Evolutionary conservation across 1,140 invertebrate species (phyloP), one percentile per base, ranked within the genome.

Genomic region (Drosophila ambigua): DNA sequence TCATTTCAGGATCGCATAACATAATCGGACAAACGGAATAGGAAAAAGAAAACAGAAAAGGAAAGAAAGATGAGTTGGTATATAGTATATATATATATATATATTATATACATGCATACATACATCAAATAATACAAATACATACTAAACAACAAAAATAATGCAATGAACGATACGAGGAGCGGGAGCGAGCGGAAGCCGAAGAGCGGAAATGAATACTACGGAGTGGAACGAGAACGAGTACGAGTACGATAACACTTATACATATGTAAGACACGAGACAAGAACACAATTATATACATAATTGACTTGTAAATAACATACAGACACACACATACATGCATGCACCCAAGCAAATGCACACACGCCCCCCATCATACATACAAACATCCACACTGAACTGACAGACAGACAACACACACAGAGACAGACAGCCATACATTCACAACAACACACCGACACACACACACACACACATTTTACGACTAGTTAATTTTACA

Each of bases 401-500:
- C 28, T 51, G 24, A 45, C 45, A 49, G 23, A 71, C 23, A 63
- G 26, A 50, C 31, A 54, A 59, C 41, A 59, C 4, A 46, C 39
- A 55, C 13, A 58, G 58, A 71, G 45, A 68, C 62, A 63, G 48
- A 68, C 60, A 64, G 20, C 49, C 60, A 68, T 48, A 72, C 58
- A 78, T 51, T 63, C 31, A 26, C 23, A 23, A 26, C 52, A 63
- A 57, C 23, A 72, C 8, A 52, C 39, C n/a, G n/a, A 74, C 20
- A 57, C 28, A 61, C 44, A 62, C 46, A 71, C 20, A 64, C 52
- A 75, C 45, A 77, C 62, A 79, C 76, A 85, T 78, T 85, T 85
- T 81, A 87, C 82, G 73, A 78, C 87, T 85, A 87, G 78, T 78
- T 85, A 81, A 85, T 82, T 78, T 78, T 78, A 87, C 82, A 24